Percentiles rank a stretch among this genome's conserved stretches.
These are phyloP conservation scores for Plagiodera versicolora DNA, from an alignment of 2,888 invertebrate genomes.

Conservation along the genomic window DNA sequence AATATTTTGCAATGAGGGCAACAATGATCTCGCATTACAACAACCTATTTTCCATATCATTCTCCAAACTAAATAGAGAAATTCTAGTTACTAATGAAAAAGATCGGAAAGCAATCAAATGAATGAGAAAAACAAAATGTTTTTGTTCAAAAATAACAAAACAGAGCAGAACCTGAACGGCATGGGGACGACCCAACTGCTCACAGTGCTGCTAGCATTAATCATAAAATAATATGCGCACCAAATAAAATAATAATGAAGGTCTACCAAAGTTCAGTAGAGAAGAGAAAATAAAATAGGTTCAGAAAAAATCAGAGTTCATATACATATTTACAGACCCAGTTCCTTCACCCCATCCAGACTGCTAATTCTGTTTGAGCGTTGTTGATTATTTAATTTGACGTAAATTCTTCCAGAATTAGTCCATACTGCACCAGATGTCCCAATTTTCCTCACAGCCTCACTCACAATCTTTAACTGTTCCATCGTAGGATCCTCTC, in stretches of 20 bases:
- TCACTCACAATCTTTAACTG: slow-evolving; percentile 9
- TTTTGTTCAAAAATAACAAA: neutral
- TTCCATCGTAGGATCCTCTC: slow-evolving; percentile 8
- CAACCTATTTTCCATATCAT: slow-evolving; percentile 10
- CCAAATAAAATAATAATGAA: slow-evolving; percentile 8
- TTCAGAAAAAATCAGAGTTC: neutral
- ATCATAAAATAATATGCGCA: neutral
- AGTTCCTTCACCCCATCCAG: slow-evolving; percentile 4
- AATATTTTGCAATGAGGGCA: slow-evolving; percentile 2
- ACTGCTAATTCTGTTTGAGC: neutral
- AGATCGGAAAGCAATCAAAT: neutral
- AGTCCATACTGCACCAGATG: slow-evolving; percentile 6
- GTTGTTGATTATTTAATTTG: slow-evolving; percentile 8
- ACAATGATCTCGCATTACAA: slow-evolving; percentile 10
- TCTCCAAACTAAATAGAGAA: neutral
- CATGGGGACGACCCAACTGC: slow-evolving; percentile 4
- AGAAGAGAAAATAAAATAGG: no score
- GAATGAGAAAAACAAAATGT: neutral
- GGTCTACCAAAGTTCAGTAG: no score
- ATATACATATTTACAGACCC: neutral
- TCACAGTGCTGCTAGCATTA: slow-evolving; percentile 1
- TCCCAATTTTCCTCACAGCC: slow-evolving; percentile 5
- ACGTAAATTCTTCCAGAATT: slow-evolving; percentile 12
- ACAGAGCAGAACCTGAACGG: neutral
- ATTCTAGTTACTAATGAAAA: neutral